A percentile compares a stretch with the other conserved stretches of the same genome.
These are phyloP conservation scores for Electrophaes corylata DNA, from an alignment of 2,888 invertebrate species.

Conservation along the genomic window DNA sequence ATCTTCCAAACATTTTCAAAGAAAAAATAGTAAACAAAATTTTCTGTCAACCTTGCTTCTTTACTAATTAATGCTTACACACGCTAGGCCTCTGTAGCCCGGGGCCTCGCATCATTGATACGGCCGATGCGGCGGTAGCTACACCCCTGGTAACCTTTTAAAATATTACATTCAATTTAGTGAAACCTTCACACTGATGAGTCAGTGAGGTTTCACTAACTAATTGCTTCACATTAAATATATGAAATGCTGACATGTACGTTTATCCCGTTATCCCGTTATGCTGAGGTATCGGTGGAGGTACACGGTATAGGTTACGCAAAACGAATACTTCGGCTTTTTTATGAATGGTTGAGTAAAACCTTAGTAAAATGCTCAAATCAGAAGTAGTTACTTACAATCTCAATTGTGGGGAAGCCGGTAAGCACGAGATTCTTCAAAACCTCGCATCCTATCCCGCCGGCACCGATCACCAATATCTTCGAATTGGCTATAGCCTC, in stretches of 20 bases:
- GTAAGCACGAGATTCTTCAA: conserved; percentile 98
- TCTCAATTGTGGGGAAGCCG: conserved; percentile 96
- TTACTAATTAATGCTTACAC: no score
- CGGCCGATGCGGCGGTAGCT: no score
- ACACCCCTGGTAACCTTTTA: no score
- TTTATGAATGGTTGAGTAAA: conserved; percentile 1
- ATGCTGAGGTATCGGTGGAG: background rate
- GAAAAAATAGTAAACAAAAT: no score
- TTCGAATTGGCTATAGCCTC: conserved; percentile 88
- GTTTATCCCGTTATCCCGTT: conserved; percentile 20
- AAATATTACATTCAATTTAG: background rate
- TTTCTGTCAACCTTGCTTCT: no score
- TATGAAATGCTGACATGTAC: background rate
- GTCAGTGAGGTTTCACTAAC: background rate
- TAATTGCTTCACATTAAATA: no score
- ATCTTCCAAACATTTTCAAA: no score
- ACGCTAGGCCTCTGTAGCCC: no score
- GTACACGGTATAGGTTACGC: conserved; percentile 10
- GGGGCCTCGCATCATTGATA: no score
- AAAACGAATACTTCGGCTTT: background rate
- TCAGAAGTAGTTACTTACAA: conserved; percentile 86
- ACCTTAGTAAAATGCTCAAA: background rate
- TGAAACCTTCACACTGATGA: background rate
- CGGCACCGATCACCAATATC: conserved; percentile 96
- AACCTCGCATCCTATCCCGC: conserved; percentile 99